A percentile compares a stretch with the other conserved stretches of the same genome.
Conservation (phyloP, 2,113 vertebrate species). For the Anoplopoma fimbria region DNA sequence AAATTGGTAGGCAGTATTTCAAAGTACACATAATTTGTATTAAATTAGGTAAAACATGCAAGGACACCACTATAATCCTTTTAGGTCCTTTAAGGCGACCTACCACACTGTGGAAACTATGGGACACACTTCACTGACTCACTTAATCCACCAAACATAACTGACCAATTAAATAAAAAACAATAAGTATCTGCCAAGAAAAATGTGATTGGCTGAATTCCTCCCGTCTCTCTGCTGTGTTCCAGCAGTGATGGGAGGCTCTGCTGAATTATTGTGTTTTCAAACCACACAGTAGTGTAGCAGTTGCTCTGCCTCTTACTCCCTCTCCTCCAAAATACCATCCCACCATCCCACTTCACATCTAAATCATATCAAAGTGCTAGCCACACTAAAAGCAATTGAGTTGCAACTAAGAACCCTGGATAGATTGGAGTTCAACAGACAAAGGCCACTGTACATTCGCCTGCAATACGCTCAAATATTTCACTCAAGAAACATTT, state of each 20-base stretch:
- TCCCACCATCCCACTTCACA: neutral
- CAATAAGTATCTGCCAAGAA: conserved; percentile 21
- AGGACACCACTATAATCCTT: conserved; percentile 8
- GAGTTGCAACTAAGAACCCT: neutral
- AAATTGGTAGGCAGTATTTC: conserved; percentile 35
- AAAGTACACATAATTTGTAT: conserved; percentile 47
- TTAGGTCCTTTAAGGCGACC: conserved; percentile 21
- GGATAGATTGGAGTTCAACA: neutral
- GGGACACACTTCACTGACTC: conserved; percentile 11
- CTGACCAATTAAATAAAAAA: conserved; percentile 49
- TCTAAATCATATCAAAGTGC: conserved; percentile 16
- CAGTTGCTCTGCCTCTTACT: conserved; percentile 3
- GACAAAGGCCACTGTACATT: too few relatives aligned
- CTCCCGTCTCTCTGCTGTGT: conserved; percentile 9
- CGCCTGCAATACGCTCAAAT: too few relatives aligned
- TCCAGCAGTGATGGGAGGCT: conserved; percentile 25
- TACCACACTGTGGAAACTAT: conserved; percentile 28
- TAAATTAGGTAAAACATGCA: conserved; percentile 51
- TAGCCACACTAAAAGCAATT: neutral
- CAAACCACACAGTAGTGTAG: conserved; percentile 21
- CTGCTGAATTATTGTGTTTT: conserved; percentile 15
- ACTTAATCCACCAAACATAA: conserved; percentile 27
- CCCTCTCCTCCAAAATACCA: conserved; percentile 3
- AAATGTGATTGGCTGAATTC: conserved; percentile 38
- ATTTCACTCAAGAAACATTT: too few relatives aligned